A percentile compares a stretch with the other conserved stretches of the same genome.
These are phyloP conservation scores for Gobiocypris rarus DNA, from an alignment of 2,113 vertebrate genomes.

Conservation along the genomic window DNA sequence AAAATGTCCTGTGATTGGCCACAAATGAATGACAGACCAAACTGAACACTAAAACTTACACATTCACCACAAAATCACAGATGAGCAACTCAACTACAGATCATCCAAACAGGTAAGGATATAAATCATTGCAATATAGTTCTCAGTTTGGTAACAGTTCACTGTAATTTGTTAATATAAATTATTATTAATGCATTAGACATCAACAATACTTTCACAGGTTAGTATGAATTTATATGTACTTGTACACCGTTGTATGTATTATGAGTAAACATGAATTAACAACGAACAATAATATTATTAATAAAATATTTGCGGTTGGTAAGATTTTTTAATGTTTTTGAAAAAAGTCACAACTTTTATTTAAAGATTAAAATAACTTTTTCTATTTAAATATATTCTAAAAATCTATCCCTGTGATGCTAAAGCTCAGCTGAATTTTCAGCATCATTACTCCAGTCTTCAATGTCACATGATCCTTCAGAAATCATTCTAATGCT, in stretches of 20 bases:
- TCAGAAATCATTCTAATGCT: too few relatives aligned
- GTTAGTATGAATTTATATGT: background rate
- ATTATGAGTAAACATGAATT: background rate
- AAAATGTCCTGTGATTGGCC: slow-evolving; percentile 21
- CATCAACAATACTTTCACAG: background rate
- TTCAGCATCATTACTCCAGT: too few relatives aligned
- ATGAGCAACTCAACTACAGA: background rate
- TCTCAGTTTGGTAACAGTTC: background rate
- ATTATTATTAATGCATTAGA: background rate
- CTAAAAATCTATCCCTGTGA: too few relatives aligned
- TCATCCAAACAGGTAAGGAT: slow-evolving; percentile 40
- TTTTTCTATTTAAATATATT: too few relatives aligned
- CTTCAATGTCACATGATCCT: too few relatives aligned
- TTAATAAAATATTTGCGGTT: background rate
- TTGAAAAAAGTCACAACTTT: too few relatives aligned
- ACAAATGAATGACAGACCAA: background rate
- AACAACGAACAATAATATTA: background rate
- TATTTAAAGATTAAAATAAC: too few relatives aligned
- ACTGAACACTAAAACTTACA: slow-evolving; percentile 14
- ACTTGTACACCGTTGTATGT: background rate
- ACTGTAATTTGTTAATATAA: background rate
- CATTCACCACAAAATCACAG: background rate
- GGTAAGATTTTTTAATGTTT: too few relatives aligned
- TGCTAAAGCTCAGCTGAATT: too few relatives aligned
- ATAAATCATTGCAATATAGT: background rate